Base-by-base conservation (phyloP, 2,113 vertebrate species). In the Aphelocoma coerulescens region DNA sequence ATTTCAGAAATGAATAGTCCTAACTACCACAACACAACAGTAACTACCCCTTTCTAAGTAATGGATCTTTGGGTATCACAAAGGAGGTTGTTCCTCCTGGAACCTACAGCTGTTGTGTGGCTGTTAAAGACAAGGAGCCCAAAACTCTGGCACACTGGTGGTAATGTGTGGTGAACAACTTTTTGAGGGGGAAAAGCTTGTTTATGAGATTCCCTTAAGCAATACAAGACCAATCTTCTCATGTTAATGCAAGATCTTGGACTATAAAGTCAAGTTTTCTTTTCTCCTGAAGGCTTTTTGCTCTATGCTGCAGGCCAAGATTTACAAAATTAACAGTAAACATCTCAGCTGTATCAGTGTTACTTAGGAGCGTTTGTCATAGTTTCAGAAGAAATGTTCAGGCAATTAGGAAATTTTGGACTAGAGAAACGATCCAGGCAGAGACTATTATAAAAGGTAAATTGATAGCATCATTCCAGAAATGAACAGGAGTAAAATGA, bases 281-380 rank as follows among this genome's bases (percentile, higher is more conserved):
- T 82, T 94, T 79, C 58, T 93, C 82, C 82, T 91, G 71, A 79
- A 93, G 78, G 79, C 78, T 77, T 85, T 65, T 85, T 71, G 44
- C 90, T 85, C 93, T 90, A 85, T 66, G 69, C 58, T 83, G 37
- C 63, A 79, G 69, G 85, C 92, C 82, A 93, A 95, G 85, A 62
- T 85, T 88, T 91, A 90, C 8, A 61, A 62, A 94, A 90, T 57
- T n/a, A 61, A 72, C 62, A 72, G 21, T 65, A 89, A 91, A 54
- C n/a, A 79, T 28, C 66, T 85, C 81, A 65, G 76, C 69, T 72
- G 62, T 16, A 67, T 72, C 77, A 48, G 39, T 62, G 63, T 54
- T 91, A 54, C 24, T 48, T n/a, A 61, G 73, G 49, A 82, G 37
- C 10, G 8, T 32, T 32, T 63, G 32, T 46, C 78, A 51, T 3